Evolutionary conservation across 2,113 vertebrate genomes (phyloP).

Genomic region (Mugil cephalus): DNA sequence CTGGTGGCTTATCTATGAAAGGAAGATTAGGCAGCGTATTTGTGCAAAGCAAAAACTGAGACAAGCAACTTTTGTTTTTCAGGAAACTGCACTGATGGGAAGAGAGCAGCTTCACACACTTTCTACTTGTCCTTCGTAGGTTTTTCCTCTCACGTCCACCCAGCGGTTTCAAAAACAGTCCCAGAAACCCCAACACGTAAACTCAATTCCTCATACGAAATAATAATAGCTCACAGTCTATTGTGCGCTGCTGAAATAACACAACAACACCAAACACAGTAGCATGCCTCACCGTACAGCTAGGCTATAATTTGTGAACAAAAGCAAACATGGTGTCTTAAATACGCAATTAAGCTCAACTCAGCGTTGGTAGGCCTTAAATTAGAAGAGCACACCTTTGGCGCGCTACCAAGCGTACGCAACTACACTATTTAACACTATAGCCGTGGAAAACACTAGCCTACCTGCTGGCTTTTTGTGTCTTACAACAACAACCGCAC

Average conservation of each 20-base stretch:
- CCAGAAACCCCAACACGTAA: background rate
- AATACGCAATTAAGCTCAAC: constrained; percentile 31
- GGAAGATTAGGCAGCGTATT: constrained; percentile 28
- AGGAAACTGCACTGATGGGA: constrained; percentile 43
- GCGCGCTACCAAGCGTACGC: constrained; percentile 32
- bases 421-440: constrained; percentile 7
- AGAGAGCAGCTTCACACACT: constrained; percentile 27
- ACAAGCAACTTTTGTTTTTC: constrained; percentile 44
- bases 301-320: constrained; percentile 43
- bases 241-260: constrained; percentile 8
- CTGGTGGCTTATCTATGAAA: constrained; percentile 25
- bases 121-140: constrained; percentile 40
- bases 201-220: background rate
- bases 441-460: constrained; percentile 44
- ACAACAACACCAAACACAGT: constrained; percentile 24
- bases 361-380: constrained; percentile 26
- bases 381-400: constrained; percentile 31
- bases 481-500: constrained; percentile 82
- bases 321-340: constrained; percentile 37
- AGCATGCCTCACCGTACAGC: constrained; percentile 9
- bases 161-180: constrained; percentile 24
- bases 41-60: constrained; percentile 26
- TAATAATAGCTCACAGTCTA: background rate
- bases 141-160: constrained; percentile 31
- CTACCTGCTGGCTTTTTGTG: constrained; percentile 84